These are phyloP conservation scores for Squalus acanthias DNA, from an alignment of 2,797 vertebrate genomes.

Conservation along the genomic window DNA sequence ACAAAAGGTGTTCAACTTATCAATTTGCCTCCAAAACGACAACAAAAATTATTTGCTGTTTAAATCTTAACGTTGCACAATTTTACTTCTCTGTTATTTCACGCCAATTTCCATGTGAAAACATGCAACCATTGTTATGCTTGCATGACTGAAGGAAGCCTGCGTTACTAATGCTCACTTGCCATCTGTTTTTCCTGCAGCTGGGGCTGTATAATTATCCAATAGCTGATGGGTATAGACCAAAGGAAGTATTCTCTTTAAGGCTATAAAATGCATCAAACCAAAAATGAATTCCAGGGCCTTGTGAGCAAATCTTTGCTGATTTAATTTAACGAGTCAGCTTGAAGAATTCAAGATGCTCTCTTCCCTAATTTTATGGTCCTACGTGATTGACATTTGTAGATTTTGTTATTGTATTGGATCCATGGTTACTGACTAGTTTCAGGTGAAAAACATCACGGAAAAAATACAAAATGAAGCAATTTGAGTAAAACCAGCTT, in stretches of 20 bases:
- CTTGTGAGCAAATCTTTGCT: constrained; percentile 51
- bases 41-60: no score
- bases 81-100: constrained; percentile 43
- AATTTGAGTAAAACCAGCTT: not conserved
- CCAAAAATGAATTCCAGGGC: constrained; percentile 48
- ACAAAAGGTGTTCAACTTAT: not conserved
- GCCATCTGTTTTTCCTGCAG: constrained; percentile 64
- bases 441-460: not conserved
- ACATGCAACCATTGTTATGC: constrained; percentile 44
- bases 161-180: constrained; percentile 46
- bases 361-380: not conserved
- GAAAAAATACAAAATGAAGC: not conserved
- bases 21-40: not conserved
- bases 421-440: not conserved
- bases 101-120: constrained; percentile 45
- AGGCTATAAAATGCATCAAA: constrained; percentile 63
- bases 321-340: constrained; percentile 47
- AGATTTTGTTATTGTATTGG: not conserved
- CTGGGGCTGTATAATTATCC: constrained; percentile 64
- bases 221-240: constrained; percentile 56
- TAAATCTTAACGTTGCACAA: not conserved
- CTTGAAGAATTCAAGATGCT: not conserved
- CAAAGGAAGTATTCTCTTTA: constrained; percentile 49
- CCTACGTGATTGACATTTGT: not conserved
- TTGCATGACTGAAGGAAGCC: constrained; percentile 47